These are phyloP conservation scores for Drosophila quadrilineata DNA, from an alignment of 1,140 invertebrate genomes.

Conservation along the genomic window DNA sequence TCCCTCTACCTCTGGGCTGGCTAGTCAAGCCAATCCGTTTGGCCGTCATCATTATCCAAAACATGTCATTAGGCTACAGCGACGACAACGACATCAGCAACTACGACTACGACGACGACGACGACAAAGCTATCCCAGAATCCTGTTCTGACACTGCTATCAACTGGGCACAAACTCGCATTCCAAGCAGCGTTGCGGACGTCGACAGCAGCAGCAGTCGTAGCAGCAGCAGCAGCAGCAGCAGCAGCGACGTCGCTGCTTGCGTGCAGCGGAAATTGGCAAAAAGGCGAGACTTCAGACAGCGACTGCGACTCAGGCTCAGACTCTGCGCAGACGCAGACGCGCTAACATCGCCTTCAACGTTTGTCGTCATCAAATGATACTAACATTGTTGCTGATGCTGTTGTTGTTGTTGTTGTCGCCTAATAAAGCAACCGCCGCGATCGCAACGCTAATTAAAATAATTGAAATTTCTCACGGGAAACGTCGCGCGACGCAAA, in stretches of 20 bases:
- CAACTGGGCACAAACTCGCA: conserved; percentile 65
- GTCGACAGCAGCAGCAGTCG: conserved; percentile 8
- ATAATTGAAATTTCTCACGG: conserved; percentile 80
- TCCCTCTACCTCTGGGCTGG: neutral
- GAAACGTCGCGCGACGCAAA: no score
- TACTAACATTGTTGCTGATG: conserved; percentile 2
- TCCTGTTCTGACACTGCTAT: conserved; percentile 73
- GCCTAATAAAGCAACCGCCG: conserved; percentile 63
- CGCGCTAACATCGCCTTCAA: conserved; percentile 65
- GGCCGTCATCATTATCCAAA: conserved; percentile 77
- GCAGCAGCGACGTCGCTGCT: conserved; percentile 1
- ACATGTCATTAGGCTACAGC: conserved; percentile 73
- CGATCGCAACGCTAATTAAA: conserved; percentile 77
- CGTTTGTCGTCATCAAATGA: conserved; percentile 20
- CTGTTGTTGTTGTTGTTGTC: conserved; percentile 23
- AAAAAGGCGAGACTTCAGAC: conserved; percentile 19
- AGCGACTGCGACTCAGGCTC: conserved; percentile 11
- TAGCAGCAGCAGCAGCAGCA: conserved; percentile 14
- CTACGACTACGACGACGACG: conserved; percentile 1
- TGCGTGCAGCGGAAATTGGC: conserved; percentile 69
- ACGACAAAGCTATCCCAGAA: conserved; percentile 46
- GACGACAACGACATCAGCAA: neutral
- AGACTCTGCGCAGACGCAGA: conserved; percentile 68
- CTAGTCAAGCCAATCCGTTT: conserved; percentile 23
- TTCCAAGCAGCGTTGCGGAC: conserved; percentile 24